A percentile compares a stretch with the other conserved stretches of the same genome.
Evolutionary conservation across 2,113 vertebrate species (phyloP).

Genomic region (Chlorodrepanis virens): DNA sequence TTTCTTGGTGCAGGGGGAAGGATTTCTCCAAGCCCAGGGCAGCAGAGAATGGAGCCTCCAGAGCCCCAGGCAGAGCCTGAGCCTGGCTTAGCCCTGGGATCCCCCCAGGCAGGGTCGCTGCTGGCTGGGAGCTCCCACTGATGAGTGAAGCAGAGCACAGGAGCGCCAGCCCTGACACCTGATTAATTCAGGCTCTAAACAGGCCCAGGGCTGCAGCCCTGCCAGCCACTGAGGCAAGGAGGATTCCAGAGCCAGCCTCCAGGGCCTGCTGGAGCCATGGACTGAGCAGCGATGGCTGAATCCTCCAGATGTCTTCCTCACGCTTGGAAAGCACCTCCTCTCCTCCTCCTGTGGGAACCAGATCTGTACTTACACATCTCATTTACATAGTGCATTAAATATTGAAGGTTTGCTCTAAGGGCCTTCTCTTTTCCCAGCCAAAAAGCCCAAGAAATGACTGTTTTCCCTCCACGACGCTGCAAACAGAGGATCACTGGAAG

Average conservation of each 20-base stretch:
- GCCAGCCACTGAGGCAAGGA: neutral
- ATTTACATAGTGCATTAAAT: slow-evolving; percentile 52
- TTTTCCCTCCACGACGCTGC: neutral
- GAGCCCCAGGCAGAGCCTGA: neutral
- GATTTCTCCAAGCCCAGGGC: neutral
- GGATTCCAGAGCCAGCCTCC: neutral
- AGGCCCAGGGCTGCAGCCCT: neutral
- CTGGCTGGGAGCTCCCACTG: neutral
- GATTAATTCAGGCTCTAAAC: neutral
- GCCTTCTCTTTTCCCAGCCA: slow-evolving; percentile 11
- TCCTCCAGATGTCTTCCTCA: neutral
- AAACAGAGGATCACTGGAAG: neutral
- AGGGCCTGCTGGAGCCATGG: neutral
- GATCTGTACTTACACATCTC: slow-evolving; percentile 18
- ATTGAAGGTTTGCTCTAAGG: slow-evolving; percentile 16
- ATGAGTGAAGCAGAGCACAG: neutral
- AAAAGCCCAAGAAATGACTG: neutral
- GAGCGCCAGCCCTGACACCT: neutral
- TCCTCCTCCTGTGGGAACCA: neutral
- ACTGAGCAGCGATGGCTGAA: neutral
- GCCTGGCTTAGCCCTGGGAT: neutral
- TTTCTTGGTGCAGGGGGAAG: neutral
- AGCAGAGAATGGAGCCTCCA: neutral
- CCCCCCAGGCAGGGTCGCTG: neutral
- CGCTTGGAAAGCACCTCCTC: neutral